phyloP scores from a whole-genome alignment of 2,797 vertebrate genomes.

The Enteromius viviparus region DNA sequence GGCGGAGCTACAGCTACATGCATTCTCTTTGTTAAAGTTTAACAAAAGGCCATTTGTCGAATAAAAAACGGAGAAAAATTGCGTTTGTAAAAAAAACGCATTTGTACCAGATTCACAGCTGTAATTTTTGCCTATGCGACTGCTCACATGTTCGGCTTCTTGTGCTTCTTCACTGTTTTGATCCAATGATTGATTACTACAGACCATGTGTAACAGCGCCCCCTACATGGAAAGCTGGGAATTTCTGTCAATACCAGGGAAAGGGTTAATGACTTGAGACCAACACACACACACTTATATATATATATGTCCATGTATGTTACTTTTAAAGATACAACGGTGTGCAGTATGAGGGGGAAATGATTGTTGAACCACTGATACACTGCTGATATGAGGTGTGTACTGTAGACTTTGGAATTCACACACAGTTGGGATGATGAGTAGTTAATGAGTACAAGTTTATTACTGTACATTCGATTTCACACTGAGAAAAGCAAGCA shows the following conservation, averaged over 20 bases:
- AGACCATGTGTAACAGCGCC: not conserved
- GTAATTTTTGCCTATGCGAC: not conserved
- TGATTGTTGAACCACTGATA: not conserved
- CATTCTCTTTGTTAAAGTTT: no score
- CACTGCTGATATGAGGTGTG: not conserved
- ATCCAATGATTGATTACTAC: not conserved
- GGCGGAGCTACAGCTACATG: not conserved
- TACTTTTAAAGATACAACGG: not conserved
- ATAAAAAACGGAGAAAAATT: no score
- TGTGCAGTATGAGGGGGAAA: not conserved
- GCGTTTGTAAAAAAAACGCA: no score
- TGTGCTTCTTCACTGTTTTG: not conserved
- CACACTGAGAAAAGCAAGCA: not conserved
- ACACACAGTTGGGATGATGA: constrained; percentile 16
- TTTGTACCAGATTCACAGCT: no score
- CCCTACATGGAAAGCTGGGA: not conserved
- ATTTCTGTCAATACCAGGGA: not conserved
- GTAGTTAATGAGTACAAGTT: constrained; percentile 46
- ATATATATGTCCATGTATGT: not conserved
- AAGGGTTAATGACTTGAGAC: not conserved
- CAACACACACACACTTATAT: no score
- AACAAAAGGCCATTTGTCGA: no score
- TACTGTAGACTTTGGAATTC: constrained; percentile 47
- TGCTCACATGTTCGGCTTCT: not conserved
- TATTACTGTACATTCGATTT: constrained; percentile 45